These are phyloP conservation scores for Oryctolagus cuniculus DNA, from an alignment of 2,113 vertebrate species.

Conservation along the genomic window DNA sequence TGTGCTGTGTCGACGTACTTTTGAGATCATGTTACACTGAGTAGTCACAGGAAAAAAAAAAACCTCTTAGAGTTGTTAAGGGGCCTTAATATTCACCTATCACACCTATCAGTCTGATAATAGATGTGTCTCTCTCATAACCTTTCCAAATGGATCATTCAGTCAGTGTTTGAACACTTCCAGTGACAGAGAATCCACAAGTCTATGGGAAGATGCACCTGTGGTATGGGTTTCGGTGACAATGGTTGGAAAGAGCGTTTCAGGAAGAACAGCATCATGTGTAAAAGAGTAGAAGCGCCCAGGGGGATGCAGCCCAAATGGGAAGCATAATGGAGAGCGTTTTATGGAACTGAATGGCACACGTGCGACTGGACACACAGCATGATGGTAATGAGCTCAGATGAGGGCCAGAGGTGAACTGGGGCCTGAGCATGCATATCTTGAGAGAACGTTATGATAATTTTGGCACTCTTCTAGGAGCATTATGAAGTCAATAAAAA, in stretches of 20 bases:
- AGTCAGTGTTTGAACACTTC: background rate
- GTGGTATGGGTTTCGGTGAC: background rate
- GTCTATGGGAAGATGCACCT: background rate
- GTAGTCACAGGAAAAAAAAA: background rate
- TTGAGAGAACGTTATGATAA: background rate
- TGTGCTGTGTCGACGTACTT: background rate
- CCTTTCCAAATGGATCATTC: background rate
- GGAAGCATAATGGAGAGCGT: background rate
- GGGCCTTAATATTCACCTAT: background rate
- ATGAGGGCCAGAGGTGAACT: background rate
- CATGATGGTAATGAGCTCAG: background rate
- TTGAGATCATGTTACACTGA: background rate
- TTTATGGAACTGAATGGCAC: background rate
- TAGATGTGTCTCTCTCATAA: background rate
- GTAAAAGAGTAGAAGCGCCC: background rate
- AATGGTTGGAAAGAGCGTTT: background rate
- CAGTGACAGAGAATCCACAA: background rate
- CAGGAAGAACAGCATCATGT: background rate
- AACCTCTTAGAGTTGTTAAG: background rate
- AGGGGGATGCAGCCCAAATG: too few relatives aligned
- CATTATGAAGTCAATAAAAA: background rate
- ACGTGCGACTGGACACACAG: background rate
- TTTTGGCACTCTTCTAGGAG: conserved; percentile 19
- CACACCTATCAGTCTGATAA: background rate
- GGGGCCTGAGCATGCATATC: background rate